Conservation (phyloP, 2,113 vertebrate genomes). For the Crocuta crocuta region DNA sequence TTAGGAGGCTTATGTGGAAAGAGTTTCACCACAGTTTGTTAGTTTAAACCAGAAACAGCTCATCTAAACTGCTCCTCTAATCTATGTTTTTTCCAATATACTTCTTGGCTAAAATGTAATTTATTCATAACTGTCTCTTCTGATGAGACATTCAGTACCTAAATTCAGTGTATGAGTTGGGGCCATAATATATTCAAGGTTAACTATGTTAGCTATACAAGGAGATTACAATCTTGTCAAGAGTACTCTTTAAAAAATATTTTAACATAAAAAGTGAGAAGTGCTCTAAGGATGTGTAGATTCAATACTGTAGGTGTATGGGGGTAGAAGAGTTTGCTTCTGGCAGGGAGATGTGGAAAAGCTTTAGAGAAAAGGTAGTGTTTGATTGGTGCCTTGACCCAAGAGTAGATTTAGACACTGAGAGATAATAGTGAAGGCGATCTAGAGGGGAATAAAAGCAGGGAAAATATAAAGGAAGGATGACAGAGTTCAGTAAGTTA, state of each 20-base stretch:
- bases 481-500: neutral
- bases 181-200: neutral
- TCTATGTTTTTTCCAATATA: neutral
- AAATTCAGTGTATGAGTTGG: neutral
- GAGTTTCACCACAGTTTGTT: neutral
- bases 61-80: neutral
- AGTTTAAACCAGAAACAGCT: neutral
- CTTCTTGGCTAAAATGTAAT: neutral
- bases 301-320: neutral
- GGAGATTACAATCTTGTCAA: neutral
- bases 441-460: neutral
- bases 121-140: neutral
- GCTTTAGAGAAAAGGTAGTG: neutral
- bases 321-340: neutral
- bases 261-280: conserved; percentile 23
- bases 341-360: neutral
- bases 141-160: neutral
- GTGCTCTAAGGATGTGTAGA: neutral
- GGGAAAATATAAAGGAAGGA: neutral
- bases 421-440: neutral
- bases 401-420: neutral
- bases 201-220: neutral
- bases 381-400: neutral
- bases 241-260: neutral
- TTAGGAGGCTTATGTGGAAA: neutral